phyloP scores from a whole-genome alignment of 2,888 invertebrate genomes.

The Alsophila aescularia region DNA sequence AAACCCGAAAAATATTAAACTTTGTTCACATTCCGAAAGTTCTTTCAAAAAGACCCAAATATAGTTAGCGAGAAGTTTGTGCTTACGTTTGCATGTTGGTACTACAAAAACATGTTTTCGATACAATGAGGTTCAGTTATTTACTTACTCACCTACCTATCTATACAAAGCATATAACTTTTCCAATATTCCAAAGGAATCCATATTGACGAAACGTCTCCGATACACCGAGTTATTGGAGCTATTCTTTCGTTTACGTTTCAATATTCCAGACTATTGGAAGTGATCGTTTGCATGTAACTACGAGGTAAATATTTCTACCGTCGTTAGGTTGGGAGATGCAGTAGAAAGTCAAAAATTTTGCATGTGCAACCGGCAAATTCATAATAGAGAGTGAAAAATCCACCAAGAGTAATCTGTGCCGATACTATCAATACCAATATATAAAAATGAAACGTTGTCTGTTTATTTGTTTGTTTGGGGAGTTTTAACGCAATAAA shows the following conservation, averaged over 20 bases:
- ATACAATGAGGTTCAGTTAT: background rate
- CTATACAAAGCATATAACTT: conserved; percentile 24
- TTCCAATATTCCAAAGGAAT: conserved; percentile 39
- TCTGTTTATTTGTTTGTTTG: too few relatives aligned
- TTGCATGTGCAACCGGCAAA: too few relatives aligned
- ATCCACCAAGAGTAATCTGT: too few relatives aligned
- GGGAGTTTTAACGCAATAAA: too few relatives aligned
- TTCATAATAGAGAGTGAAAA: too few relatives aligned
- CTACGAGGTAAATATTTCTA: conserved; percentile 48
- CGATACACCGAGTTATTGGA: conserved; percentile 27
- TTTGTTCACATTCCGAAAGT: too few relatives aligned
- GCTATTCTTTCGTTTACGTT: conserved; percentile 34
- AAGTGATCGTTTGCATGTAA: conserved; percentile 44
- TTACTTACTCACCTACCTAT: background rate
- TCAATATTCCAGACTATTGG: conserved; percentile 30
- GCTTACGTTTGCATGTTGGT: background rate
- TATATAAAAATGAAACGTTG: too few relatives aligned
- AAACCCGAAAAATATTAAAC: too few relatives aligned
- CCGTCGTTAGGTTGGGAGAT: conserved; percentile 17
- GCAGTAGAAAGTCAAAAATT: background rate
- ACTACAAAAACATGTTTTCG: background rate
- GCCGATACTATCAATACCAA: too few relatives aligned
- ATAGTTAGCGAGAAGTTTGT: too few relatives aligned
- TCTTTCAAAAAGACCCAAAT: too few relatives aligned
- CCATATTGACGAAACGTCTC: conserved; percentile 35